Base-by-base conservation (phyloP, 2,888 invertebrate species). In the Hydroisotoma schaefferi region DNA sequence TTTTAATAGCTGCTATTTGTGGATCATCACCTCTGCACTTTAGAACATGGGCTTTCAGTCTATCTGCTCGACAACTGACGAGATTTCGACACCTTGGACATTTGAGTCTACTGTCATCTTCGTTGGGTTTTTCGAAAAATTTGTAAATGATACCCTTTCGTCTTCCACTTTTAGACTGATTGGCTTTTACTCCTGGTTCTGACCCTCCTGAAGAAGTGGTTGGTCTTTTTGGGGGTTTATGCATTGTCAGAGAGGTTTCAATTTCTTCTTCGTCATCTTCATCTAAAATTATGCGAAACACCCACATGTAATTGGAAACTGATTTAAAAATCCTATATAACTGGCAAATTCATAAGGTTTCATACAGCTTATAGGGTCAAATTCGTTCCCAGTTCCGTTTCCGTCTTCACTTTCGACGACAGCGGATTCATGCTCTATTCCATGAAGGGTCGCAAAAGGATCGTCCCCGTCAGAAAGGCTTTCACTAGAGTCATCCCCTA, bases 111-210 rank as follows among this genome's bases (percentile, higher is more conserved):
- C 51, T 37, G 37, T 52, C 37, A 2, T 15, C 12, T 15, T 8
- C n/a, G 12, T 27, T 5, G 37, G 37, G 18, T 12, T 52, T 27
- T 20, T 52, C 51, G 20, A 52, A 52, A 37, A 37, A 52, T 33
- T 33, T 37, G 51, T 52, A 37, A 29, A 52, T 52, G 18, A 28
- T 12, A 12, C 28, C 15, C n/a, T 52, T 52, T 20, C 37, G 51
- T 52, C 29, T 52, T 52, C 51, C 51, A 5, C 5, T 40, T 40
- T 40, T 40, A 40, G n/a, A 4, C 40, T 15, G n/a, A 15, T 15
- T 40, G 15, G 40, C 40, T 10, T 10, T 33, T 33, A 33, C 33
- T 10, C 6, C 15, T 15, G 33, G 15, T 33, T 33, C 33, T 10
- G 33, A 6, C 15, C 15, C 33, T 33, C 15, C 33, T 33, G 33